phyloP scores from a whole-genome alignment of 2,797 vertebrate species.

The Lepus townsendii region DNA sequence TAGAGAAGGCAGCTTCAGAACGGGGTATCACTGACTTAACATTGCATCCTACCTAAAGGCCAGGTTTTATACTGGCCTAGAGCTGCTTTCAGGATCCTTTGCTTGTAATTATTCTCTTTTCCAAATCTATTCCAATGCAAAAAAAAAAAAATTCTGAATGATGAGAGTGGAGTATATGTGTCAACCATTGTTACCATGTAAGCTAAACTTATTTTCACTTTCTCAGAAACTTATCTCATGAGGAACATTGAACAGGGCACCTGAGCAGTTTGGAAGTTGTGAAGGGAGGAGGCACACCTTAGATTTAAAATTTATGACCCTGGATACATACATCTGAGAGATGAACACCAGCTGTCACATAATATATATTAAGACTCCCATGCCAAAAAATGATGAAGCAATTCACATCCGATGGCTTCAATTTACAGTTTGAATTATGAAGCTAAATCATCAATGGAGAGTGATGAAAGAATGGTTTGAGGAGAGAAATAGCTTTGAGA shows the following conservation, averaged over 20 bases:
- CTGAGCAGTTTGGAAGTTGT: not conserved
- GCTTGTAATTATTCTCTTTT: not conserved
- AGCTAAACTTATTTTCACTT: not conserved
- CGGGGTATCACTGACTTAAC: not conserved
- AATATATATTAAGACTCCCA: slow-evolving; percentile 37
- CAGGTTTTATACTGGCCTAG: not conserved
- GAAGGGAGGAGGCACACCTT: not conserved
- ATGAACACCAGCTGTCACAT: slow-evolving; percentile 55
- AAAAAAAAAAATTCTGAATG: not conserved
- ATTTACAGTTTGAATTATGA: slow-evolving; percentile 61
- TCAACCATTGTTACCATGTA: not conserved
- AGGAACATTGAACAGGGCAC: not conserved
- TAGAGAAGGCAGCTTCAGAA: not conserved
- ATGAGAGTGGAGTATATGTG: not conserved
- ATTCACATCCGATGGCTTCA: slow-evolving; percentile 58
- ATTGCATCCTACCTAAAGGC: not conserved
- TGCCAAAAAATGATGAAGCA: slow-evolving; percentile 62
- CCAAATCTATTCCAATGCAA: not conserved
- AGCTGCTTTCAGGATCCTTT: not conserved
- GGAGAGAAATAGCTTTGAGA: slow-evolving; percentile 43
- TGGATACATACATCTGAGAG: slow-evolving; percentile 18
- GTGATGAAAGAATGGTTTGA: slow-evolving; percentile 27
- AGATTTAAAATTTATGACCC: slow-evolving; percentile 59
- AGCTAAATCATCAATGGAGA: slow-evolving; percentile 17
- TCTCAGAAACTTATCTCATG: not conserved